Percentiles rank a stretch among this genome's conserved stretches.
These are phyloP conservation scores for Tenualosa thibaudeaui DNA, from an alignment of 2,797 vertebrate species.

Conservation along the genomic window DNA sequence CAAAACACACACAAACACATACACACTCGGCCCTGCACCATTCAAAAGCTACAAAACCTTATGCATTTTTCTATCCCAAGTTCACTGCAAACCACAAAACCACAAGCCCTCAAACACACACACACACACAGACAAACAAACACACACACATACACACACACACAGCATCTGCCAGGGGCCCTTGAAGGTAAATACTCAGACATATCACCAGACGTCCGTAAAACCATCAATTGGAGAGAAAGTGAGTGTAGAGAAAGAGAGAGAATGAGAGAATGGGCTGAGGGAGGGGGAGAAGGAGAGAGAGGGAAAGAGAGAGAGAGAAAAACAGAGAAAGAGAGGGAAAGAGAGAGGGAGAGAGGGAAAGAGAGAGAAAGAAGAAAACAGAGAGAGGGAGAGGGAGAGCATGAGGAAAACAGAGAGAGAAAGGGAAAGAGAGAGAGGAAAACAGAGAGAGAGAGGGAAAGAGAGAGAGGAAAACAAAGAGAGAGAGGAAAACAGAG, in stretches of 20 bases:
- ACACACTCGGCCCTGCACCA: not conserved
- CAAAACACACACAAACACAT: not conserved
- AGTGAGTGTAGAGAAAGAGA: not conserved
- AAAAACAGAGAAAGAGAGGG: not conserved
- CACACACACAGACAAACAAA: not conserved
- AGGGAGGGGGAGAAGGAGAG: not conserved
- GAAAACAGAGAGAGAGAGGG: not conserved
- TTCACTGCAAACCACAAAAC: not conserved
- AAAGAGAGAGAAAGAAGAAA: not conserved
- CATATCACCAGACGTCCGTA: not conserved
- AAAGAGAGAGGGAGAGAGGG: not conserved
- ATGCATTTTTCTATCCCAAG: not conserved
- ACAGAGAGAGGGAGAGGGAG: not conserved
- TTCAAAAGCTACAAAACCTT: not conserved
- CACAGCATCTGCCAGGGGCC: slow-evolving; percentile 30
- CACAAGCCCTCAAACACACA: not conserved
- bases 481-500: not conserved
- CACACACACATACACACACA: slow-evolving; percentile 15
- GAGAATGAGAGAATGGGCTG: not conserved
- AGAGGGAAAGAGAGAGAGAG: not conserved
- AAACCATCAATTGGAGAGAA: not conserved
- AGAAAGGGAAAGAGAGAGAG: not conserved
- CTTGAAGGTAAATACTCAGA: slow-evolving; percentile 38
- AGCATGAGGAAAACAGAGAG: not conserved
- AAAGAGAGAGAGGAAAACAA: not conserved